Evolutionary conservation across 2,797 vertebrate species (phyloP), one percentile per base, ranked within the genome.

Genomic region (Ataeniobius toweri): DNA sequence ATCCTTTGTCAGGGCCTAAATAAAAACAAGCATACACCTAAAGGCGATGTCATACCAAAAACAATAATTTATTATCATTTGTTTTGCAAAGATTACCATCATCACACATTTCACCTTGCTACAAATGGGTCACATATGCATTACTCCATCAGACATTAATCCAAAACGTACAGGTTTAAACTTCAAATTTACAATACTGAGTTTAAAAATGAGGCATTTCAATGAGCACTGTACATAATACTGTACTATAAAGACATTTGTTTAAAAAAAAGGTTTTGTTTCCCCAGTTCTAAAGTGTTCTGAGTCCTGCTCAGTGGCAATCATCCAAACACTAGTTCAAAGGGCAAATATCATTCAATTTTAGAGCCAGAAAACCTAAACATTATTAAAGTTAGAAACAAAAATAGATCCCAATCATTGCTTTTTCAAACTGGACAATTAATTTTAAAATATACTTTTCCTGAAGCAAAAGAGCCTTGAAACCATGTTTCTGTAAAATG

Each of bases 51-150:
- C 80, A 58, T 93, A 92, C 80, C 86, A 90, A 96, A 97, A 97
- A 96, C 95, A 97, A 98, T 97, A 97, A 98, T 97, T 98, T 98
- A 98, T 97, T 97, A 80, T 87, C 77, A 89, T 92, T 93, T 93
- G 83, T 92, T 96, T 94, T 95, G 94, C 95, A 94, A 95, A 96
- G 93, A 95, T 95, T 96, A 99, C 97, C 97, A 95, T 96, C 95
- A 96, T 94, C 96, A 95, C 97, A 97, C 94, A 93, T 91, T 97
- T 96, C 94, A 96, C 81, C 94, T 96, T 96, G 94, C 96, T 98
- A 98, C 95, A 96, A 95, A 94, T 95, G 93, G 95, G 94, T 95
- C 94, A 94, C 96, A 95, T 96, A 98, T 93, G 93, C 92, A 95
- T 95, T 95, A 97, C 96, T 95, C 94, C 95, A 96, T 94, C 91